Conservation (phyloP, 2,113 vertebrate genomes). For the Gallinago paraguaiae region DNA sequence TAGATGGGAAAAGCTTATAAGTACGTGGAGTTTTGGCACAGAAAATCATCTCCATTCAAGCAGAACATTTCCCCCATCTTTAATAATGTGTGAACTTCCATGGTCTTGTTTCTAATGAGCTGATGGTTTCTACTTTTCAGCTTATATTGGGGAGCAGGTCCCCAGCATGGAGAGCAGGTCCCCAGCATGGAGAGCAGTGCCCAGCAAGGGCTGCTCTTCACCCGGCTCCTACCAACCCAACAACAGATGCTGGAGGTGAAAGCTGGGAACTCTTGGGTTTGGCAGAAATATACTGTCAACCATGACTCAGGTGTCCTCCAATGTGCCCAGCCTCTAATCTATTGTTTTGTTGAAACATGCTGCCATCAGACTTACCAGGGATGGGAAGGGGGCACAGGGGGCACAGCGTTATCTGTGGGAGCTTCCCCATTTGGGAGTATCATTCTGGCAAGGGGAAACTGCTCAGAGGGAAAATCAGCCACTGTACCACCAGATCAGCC, state of each 20-base stretch:
- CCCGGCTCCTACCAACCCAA: fast-evolving
- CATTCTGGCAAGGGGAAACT: neutral
- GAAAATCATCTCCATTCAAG: neutral
- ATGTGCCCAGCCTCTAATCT: neutral
- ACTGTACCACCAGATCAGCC: too few relatives aligned
- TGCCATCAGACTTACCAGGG: neutral
- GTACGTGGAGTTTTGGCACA: neutral
- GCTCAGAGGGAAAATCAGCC: neutral
- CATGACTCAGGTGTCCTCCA: neutral
- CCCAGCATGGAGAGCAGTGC: fast-evolving
- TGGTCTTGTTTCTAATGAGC: neutral
- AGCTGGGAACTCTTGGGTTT: neutral
- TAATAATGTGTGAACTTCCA: neutral
- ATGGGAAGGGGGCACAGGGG: neutral
- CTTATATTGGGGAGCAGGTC: neutral
- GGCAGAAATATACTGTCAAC: neutral
- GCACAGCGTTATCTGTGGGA: neutral
- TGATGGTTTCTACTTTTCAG: neutral
- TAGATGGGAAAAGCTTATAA: neutral
- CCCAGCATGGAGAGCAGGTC: fast-evolving
- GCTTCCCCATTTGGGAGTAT: neutral
- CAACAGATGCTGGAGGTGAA: neutral
- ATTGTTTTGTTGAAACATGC: neutral
- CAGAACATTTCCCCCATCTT: neutral
- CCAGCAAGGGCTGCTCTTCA: fast-evolving